Evolutionary conservation across 2,113 vertebrate species (phyloP), one percentile per base, ranked within the genome.

Genomic region (Procavia capensis): DNA sequence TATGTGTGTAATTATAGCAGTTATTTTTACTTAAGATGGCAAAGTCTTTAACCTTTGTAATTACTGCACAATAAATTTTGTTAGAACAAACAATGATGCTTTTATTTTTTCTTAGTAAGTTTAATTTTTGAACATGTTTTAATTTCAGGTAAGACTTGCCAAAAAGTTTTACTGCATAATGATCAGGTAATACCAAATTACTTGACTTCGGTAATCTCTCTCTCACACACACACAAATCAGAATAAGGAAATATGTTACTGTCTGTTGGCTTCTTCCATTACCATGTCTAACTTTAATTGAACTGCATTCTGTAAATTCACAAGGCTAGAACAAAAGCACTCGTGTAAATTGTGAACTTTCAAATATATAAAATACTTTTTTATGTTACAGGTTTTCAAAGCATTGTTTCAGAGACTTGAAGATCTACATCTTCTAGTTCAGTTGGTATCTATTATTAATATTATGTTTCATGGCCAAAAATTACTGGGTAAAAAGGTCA

Each of bases 61-160:
- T 98, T 99, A 98, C 98, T 98, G 97, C 98, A 98, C 99, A 99
- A 99, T 99, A 99, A 99, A 99, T 99, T 99, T 99, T 99, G 99
- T 98, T 99, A 99, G 99, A 99, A 99, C 98, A 99, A 99, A 99
- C 86, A 74, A 31, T 89, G 96, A 95, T 94, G 70, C 82, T 98
- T 97, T 97, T 82, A 94, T 96, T 87, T 97, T 97, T 98, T 98
- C 98, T 96, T 97, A 97, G 85, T 91, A 95, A 96, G 96, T 94
- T 83, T 88, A 85, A 74, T 78, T 96, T 94, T 78, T 54, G 96
- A 70, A 85, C 96, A 97, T 95, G 93, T 96, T 97, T 98, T 95
- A 47, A 89, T 97, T 98, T 93, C 96, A 98, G 90, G 80, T 97
- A 96, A 97, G 72, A 54, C 75, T 94, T 97, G 66, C 2, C 57